Evolutionary conservation across 2,888 invertebrate genomes (phyloP).

Genomic region (Lathronympha strigana): DNA sequence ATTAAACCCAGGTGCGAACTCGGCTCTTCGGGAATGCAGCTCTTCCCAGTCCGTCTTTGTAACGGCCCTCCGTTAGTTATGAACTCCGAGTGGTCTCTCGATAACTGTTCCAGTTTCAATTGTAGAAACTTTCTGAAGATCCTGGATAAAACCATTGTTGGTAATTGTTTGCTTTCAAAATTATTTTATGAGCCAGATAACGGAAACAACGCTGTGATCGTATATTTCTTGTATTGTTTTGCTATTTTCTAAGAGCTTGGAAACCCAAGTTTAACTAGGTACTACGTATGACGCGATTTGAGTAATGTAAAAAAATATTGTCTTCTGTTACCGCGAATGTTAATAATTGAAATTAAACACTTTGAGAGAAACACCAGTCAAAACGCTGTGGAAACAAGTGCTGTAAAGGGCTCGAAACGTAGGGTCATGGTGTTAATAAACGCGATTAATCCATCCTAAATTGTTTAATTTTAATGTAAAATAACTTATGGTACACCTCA

Average conservation of each 20-base stretch:
- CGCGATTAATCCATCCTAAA: too few species aligned
- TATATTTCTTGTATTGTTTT: conserved; percentile 18
- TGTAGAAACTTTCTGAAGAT: conserved; percentile 54
- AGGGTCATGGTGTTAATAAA: too few species aligned
- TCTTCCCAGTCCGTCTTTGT: conserved; percentile 62
- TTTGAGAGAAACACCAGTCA: too few species aligned
- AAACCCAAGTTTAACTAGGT: too few species aligned
- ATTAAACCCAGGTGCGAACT: conserved; percentile 28
- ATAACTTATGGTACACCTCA: too few species aligned
- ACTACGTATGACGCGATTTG: too few species aligned
- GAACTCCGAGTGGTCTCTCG: conserved; percentile 57
- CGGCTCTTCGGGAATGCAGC: conserved; percentile 52
- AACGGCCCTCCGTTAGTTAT: conserved; percentile 68
- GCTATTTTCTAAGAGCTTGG: conserved; percentile 1
- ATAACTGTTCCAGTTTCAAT: conserved; percentile 55
- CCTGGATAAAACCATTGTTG: conserved; percentile 55
- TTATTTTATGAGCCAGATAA: conserved; percentile 29
- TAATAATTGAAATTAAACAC: too few species aligned
- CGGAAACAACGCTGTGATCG: conserved; percentile 3
- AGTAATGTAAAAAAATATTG: too few species aligned
- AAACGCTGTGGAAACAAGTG: too few species aligned
- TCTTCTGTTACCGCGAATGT: too few species aligned
- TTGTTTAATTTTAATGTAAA: too few species aligned
- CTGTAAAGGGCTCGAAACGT: too few species aligned
- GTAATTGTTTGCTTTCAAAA: conserved; percentile 39